Evolutionary conservation across 1,140 invertebrate genomes (phyloP), one percentile per base, ranked within the genome.

Genomic region (Brachionus koreanus): DNA sequence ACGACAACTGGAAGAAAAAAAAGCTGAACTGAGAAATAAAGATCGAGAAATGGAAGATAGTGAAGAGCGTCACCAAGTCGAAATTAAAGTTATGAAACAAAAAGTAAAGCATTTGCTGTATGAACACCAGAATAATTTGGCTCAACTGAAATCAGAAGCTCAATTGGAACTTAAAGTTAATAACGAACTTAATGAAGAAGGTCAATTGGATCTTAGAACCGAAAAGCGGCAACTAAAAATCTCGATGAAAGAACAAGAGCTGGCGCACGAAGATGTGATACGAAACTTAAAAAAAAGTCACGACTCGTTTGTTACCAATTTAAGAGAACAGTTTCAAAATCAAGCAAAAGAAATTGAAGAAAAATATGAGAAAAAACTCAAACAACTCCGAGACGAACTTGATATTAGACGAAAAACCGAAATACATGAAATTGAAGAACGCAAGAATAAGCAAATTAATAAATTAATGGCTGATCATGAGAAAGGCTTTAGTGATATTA

Each of bases 21-120:
- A 92, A 86, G 92, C 93, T 13, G 87, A 89, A 81, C 85, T 92
- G 84, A 91, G 91, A 88, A 89, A 89, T 85, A 95, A 94, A 89
- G 94, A 96, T 86, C 90, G 93, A 84, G 93, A 95, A 83, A 93
- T 95, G 83, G 94, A 95, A 89, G 93, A 95, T 87, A 90, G 92
- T 0, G 91, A 92, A 85, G 94, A 96, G 86, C 91, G 93, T 85
- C 94, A 96, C 85, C 93, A 96, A 85, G 91, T 92, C 19, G 92
- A 96, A 86, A 90, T 95, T 12, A 94, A 94, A 90, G 91, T 89
- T 84, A 83, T 42, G 84, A 95, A 95, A 88, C 94, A 96, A 86
- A 95, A 95, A 91, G 93, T 96, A 10, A 96, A 96, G 85, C 94
- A 95, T 88, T 89, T 96, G 25, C 92, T 95, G 87, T 95, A 95